Percentiles rank a stretch among this genome's conserved stretches.
These are phyloP conservation scores for Styela plicata DNA, from an alignment of 23 tunicate genomes.

Conservation along the genomic window DNA sequence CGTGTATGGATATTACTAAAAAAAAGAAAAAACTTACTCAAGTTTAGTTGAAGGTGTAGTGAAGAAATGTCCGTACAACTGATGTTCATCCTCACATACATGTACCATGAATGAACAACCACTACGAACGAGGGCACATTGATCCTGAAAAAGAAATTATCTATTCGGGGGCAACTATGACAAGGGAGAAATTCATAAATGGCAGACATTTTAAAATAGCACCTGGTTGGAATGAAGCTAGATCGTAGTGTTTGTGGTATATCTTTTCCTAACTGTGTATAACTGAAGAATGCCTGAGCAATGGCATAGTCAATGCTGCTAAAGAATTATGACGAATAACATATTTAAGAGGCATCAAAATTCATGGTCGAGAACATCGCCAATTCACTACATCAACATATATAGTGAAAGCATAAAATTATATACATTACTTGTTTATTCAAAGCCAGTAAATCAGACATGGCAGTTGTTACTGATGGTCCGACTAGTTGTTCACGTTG, in stretches of 20 bases:
- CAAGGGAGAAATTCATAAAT: not conserved
- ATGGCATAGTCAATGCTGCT: no score
- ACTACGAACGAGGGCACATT: conserved; percentile 92
- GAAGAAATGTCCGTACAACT: conserved; percentile 92
- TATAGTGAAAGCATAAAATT: no score
- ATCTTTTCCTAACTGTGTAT: no score
- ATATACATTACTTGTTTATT: conserved; percentile 57
- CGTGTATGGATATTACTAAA: no score
- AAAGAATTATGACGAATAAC: no score
- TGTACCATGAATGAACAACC: conserved; percentile 99
- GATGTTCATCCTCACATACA: conserved; percentile 99
- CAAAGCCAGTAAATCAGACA: conserved; percentile 59
- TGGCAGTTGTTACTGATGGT: conserved; percentile 89
- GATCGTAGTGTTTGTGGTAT: no score
- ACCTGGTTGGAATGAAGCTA: not conserved
- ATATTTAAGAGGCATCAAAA: no score
- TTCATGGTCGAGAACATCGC: no score
- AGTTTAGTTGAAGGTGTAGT: conserved; percentile 52
- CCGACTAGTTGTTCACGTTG: conserved; percentile 84
- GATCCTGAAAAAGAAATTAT: conserved; percentile 45
- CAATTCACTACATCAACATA: no score
- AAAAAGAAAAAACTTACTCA: conserved; percentile 53
- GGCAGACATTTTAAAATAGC: not conserved
- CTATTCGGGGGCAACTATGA: not conserved
- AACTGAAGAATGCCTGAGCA: no score